Evolutionary conservation across 2,113 vertebrate genomes (phyloP).

Genomic region (Pseudorhombus dupliciocellatus): DNA sequence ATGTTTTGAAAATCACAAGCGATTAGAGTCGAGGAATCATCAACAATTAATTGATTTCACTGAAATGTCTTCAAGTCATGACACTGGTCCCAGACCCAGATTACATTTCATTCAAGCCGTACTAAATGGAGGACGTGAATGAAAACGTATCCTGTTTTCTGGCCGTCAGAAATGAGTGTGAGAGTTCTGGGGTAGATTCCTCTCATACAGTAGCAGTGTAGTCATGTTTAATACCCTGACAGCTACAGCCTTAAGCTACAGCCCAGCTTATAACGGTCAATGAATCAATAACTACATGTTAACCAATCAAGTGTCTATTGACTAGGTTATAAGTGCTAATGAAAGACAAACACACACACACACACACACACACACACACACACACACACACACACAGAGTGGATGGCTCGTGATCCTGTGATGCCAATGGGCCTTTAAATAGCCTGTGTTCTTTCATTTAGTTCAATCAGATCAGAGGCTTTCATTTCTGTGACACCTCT

Average conservation of each 20-base stretch:
- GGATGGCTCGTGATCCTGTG: conserved; percentile 1
- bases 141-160: not conserved
- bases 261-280: conserved; percentile 38
- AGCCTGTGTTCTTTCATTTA: conserved; percentile 42
- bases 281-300: conserved; percentile 66
- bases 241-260: not conserved
- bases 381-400: not conserved
- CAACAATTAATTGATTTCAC: conserved; percentile 11
- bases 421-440: conserved; percentile 30
- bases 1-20: conserved; percentile 4
- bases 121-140: not conserved
- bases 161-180: not conserved
- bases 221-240: conserved; percentile 20
- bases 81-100: not conserved
- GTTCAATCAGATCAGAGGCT: conserved; percentile 45
- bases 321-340: conserved; percentile 59
- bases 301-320: conserved; percentile 64
- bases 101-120: not conserved
- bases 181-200: conserved; percentile 4
- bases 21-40: conserved; percentile 18
- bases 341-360: conserved; percentile 32
- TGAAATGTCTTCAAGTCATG: conserved; percentile 11
- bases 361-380: conserved; percentile 15
- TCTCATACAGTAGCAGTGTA: not conserved
- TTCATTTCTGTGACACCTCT: conserved; percentile 27